phyloP scores from a whole-genome alignment of 2,888 invertebrate genomes.

The Clepsis dumicolana region DNA sequence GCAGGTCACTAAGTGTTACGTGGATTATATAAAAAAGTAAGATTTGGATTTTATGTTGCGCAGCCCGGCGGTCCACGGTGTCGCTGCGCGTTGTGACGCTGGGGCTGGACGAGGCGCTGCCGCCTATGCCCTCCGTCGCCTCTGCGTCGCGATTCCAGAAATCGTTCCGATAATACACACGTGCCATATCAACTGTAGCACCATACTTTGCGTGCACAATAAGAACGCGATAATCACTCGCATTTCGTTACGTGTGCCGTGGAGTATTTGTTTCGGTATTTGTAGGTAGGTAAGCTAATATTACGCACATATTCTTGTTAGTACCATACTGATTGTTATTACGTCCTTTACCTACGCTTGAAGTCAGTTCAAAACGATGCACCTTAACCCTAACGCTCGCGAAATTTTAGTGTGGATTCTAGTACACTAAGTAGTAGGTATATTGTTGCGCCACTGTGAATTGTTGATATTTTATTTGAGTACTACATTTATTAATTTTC shows the following conservation, averaged over 20 bases:
- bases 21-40: neutral
- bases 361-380: too few relatives aligned
- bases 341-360: too few relatives aligned
- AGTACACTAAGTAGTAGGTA: neutral
- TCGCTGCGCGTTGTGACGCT: conserved; percentile 75
- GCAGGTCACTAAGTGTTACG: too few relatives aligned
- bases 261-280: neutral
- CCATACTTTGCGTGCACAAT: neutral
- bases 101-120: conserved; percentile 59
- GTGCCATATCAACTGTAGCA: neutral
- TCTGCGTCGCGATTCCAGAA: conserved; percentile 49
- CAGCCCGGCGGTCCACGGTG: conserved; percentile 74
- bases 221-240: neutral
- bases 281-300: neutral
- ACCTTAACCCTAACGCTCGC: too few relatives aligned
- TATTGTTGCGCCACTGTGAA: neutral
- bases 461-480: neutral
- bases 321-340: too few relatives aligned
- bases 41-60: neutral
- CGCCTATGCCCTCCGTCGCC: conserved; percentile 29
- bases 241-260: neutral
- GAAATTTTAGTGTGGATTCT: neutral
- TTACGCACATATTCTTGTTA: too few relatives aligned
- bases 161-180: conserved; percentile 49
- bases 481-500: neutral